Base-by-base conservation (phyloP, 2,797 vertebrate species). In the Naso thynnoides region DNA sequence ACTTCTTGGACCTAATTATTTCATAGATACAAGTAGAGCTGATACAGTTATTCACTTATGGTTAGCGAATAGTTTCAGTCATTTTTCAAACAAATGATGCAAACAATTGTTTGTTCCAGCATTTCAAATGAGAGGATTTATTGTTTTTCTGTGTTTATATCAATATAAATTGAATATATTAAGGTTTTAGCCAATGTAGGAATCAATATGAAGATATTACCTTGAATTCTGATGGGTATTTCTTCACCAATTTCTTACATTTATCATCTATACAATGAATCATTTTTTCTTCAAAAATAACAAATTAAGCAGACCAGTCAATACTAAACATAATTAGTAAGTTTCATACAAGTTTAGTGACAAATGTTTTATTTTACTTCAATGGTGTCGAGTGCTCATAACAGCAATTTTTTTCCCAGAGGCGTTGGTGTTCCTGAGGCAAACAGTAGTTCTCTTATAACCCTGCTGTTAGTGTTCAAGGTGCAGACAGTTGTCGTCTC, bases 401-500 rank as follows among this genome's bases (percentile, higher is more conserved):
- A 9, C 42, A 49, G 33, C 10, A 18, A n/a, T 10, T 10, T 66
- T 18, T 29, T 45, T 31, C 33, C 36, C 5, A 2, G 16, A 65
- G 56, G 33, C 45, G 29, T 57, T 6, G 14, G 4, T 39, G 50
- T 57, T 24, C 71, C 23, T 13, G 31, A 69, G 44, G 53, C 39
- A 38, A 61, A 44, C 52, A 6, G 10, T 2, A 6, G 1, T 39
- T 53, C 16, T 11, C 27, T 19, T 3, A 8, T 0, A 53, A 27
- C 29, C 55, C 10, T 45, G 5, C 31, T 31, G 41, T 24, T 62
- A 15, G n/a, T 33, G 2, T 29, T 47, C 1, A 4, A 56, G 16
- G 4, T 38, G 1, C 3, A 8, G 48, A 49, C 74, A 76, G 66
- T 77, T 61, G 69, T 33, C 11, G 3, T 29, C 29, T 49, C 8